Conservation (phyloP, 2,113 vertebrate genomes). For the Laticauda laticaudata region DNA sequence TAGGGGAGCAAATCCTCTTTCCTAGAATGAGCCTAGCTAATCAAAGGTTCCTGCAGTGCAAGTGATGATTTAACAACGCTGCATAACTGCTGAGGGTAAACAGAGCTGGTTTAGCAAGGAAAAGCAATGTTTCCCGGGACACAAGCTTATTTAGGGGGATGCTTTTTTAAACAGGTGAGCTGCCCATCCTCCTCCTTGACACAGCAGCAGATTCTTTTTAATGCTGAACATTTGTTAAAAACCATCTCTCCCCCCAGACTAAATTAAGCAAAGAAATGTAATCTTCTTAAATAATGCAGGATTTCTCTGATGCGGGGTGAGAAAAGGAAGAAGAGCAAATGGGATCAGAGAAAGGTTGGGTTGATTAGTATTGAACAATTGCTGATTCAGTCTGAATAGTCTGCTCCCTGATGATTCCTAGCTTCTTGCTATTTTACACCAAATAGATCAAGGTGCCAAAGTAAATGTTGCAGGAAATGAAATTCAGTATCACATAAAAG, state of each 20-base stretch:
- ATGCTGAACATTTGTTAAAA: not conserved
- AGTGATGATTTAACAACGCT: not conserved
- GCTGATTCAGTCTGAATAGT: not conserved
- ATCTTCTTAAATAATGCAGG: conserved; percentile 25
- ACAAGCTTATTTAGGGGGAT: not conserved
- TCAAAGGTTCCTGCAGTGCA: not conserved
- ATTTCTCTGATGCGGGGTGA: not conserved
- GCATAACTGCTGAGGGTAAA: not conserved
- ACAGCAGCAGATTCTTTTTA: not conserved
- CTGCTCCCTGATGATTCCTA: not conserved
- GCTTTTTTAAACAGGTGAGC: not conserved
- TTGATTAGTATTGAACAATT: accelerated
- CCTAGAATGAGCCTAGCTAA: not conserved
- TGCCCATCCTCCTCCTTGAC: not conserved
- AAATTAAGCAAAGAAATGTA: not conserved
- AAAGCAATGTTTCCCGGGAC: not conserved
- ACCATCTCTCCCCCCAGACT: not conserved
- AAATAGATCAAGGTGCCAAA: not conserved
- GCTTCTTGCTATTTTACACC: not conserved
- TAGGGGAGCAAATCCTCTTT: not conserved
- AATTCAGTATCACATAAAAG: not conserved
- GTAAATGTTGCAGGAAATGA: not conserved
- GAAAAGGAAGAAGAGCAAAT: conserved; percentile 25
- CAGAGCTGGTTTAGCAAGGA: not conserved
- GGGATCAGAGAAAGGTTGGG: not conserved